Conservation (phyloP, 2,797 vertebrate species). For the Falco cherrug region DNA sequence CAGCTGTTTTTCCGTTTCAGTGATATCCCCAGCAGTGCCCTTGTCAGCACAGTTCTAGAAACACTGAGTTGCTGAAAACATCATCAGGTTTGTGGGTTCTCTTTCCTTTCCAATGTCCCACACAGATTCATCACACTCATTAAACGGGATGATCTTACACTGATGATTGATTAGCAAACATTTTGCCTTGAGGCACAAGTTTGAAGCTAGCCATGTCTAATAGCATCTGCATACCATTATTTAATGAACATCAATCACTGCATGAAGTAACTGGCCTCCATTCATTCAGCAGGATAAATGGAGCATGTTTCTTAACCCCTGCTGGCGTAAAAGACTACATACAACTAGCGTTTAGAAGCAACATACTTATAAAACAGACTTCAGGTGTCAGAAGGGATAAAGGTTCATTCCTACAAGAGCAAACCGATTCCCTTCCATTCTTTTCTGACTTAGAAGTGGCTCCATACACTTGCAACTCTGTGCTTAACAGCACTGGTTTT, state of each 20-base stretch:
- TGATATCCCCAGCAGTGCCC: background rate
- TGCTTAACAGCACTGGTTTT: background rate
- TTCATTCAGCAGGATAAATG: background rate
- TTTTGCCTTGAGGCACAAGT: background rate
- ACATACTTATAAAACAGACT: background rate
- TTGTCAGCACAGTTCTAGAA: slow-evolving; percentile 33
- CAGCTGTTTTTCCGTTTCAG: background rate
- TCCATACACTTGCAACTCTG: background rate
- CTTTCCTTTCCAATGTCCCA: background rate
- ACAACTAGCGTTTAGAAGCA: background rate
- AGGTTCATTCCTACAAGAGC: background rate
- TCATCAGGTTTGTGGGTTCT: background rate
- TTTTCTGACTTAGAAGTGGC: background rate
- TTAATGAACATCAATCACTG: background rate
- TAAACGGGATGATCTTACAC: background rate
- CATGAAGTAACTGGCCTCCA: background rate
- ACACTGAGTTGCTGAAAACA: background rate
- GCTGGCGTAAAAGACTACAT: background rate
- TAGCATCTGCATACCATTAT: background rate
- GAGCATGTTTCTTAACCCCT: background rate
- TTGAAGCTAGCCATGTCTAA: background rate
- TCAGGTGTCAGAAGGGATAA: background rate
- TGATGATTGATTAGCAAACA: background rate
- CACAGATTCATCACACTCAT: background rate
- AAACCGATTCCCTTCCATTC: background rate